phyloP scores from a whole-genome alignment of 2,797 vertebrate species.

The Sebastes taczanowskii region DNA sequence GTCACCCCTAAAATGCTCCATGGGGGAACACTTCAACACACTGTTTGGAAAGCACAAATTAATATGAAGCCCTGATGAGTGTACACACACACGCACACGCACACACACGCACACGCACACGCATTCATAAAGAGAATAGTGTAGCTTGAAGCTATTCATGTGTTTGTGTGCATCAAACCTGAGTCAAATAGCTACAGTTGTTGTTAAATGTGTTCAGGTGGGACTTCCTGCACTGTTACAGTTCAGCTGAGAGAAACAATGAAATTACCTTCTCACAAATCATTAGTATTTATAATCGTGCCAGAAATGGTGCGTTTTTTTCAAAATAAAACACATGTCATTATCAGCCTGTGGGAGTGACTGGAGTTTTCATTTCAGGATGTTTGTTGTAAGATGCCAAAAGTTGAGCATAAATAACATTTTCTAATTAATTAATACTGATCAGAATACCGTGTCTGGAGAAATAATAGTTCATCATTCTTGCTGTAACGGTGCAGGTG shows the following conservation, averaged over 20 bases:
- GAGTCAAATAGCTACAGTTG: slow-evolving; percentile 44
- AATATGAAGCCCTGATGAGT: background rate
- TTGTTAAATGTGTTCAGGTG: background rate
- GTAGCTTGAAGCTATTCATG: background rate
- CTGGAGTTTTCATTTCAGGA: background rate
- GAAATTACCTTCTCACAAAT: background rate
- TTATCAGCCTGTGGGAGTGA: background rate
- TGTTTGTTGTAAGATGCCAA: background rate
- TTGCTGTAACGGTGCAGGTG: background rate
- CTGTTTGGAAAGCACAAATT: slow-evolving; percentile 23
- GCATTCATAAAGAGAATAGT: background rate
- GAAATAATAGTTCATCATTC: background rate
- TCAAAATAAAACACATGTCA: background rate
- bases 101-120: background rate
- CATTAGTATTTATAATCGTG: background rate
- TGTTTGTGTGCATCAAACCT: slow-evolving; percentile 35
- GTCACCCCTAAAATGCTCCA: background rate
- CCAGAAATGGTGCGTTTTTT: background rate
- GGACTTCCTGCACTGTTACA: background rate
- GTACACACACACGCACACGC: background rate
- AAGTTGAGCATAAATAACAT: background rate
- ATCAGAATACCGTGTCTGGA: background rate
- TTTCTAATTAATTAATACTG: background rate
- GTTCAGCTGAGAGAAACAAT: background rate
- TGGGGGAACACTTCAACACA: background rate